Evolutionary conservation across 2,888 invertebrate species (phyloP), one percentile per base, ranked within the genome.

Genomic region (Auanema sp.): DNA sequence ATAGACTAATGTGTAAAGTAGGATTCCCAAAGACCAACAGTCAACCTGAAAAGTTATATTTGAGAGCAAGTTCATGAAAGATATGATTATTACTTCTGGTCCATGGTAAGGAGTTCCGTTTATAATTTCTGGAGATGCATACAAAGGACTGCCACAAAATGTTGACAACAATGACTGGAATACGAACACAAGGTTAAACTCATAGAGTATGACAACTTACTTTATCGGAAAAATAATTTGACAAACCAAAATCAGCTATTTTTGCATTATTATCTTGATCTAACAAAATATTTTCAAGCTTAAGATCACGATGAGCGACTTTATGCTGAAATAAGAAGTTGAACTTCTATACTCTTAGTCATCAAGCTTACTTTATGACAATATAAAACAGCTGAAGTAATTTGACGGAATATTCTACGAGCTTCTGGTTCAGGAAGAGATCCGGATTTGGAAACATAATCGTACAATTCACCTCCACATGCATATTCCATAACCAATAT

Each of bases 401-500:
- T 94, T 87, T 96, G 96, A 68, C 96, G 89, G 86, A 96, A 96
- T 86, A 97, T 91, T 83, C 94, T 88, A 77, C 94, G 88, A 0
- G 96, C 94, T 87, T 96, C 96, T 66, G 90, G 90, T 84, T 96
- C 95, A 73, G 89, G 88, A 76, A 97, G 88, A 76, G 69, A 69
- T 18, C 72, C 75, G 57, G 66, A 65, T 58, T 76, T 91, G 88
- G 92, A 92, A 25, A 96, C 89, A 86, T 93, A 96, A 86, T 96
- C 97, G 85, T 97, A 98, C 40, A 98, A 88, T 87, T 98, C 98
- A 65, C 98, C 97, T 65, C 97, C 97, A 66, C 92, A 92, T 73
- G 97, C 97, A 86, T 95, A 97, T 87, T 98, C 97, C 96, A 98
- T 96, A 41, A 98, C 96, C 75, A 98, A 89, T 78, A 98, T 95